These are phyloP conservation scores for Drosophila borealis DNA, from an alignment of 2,888 invertebrate genomes.

Conservation along the genomic window DNA sequence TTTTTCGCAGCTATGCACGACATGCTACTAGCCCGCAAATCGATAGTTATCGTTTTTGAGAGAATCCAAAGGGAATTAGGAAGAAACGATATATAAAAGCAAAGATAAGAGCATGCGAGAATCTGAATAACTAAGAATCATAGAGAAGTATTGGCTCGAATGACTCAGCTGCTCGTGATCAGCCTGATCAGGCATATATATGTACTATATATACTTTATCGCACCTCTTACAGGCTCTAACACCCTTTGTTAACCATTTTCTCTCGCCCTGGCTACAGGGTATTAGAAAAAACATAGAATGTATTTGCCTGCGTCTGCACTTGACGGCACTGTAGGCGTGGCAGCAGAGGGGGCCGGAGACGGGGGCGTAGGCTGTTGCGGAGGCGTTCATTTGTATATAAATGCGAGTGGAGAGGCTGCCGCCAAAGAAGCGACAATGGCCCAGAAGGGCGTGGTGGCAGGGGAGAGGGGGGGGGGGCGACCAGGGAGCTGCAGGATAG, in stretches of 20 bases:
- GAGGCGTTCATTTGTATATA: conserved; percentile 81
- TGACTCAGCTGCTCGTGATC: too few species aligned
- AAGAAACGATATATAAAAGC: neutral
- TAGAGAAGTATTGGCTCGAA: too few species aligned
- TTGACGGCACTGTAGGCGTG: conserved; percentile 57
- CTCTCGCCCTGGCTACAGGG: conserved; percentile 5
- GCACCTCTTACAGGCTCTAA: too few species aligned
- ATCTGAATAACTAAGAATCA: too few species aligned
- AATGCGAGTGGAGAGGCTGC: conserved; percentile 45
- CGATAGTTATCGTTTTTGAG: conserved; percentile 1
- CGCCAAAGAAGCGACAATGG: conserved; percentile 76
- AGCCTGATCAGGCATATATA: too few species aligned
- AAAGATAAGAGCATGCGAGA: too few species aligned
- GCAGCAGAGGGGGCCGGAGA: conserved; percentile 1
- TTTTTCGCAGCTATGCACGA: too few species aligned
- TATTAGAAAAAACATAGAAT: conserved; percentile 45
- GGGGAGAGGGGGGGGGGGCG: conserved; percentile 15
- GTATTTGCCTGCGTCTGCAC: conserved; percentile 79
- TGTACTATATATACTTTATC: too few species aligned
- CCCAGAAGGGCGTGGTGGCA: conserved; percentile 45
- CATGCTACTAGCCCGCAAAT: neutral
- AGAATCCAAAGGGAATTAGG: neutral
- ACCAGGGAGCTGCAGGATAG: conserved; percentile 25
- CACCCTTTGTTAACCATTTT: too few species aligned
- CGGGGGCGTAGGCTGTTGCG: conserved; percentile 38